Conservation (phyloP, 1,140 invertebrate species). For the Drosophila takahashii region DNA sequence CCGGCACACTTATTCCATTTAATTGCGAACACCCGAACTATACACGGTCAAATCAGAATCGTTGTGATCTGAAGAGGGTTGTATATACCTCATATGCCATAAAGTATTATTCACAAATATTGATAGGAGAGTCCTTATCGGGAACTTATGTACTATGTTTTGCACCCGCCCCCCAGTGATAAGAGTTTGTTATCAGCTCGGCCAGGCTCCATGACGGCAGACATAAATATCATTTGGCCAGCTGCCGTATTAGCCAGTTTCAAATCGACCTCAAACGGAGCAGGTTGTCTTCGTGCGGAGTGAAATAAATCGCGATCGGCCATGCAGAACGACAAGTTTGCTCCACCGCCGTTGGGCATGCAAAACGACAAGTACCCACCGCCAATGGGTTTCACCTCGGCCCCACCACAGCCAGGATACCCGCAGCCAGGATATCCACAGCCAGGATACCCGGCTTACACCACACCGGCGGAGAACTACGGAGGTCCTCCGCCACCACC, state of each 20-base stretch:
- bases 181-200: constrained; percentile 11
- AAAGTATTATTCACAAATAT: constrained; percentile 1
- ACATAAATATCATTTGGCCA: constrained; percentile 19
- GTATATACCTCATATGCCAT: background rate
- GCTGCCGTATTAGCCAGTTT: constrained; percentile 16
- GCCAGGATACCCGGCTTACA: constrained; percentile 24
- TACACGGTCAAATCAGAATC: background rate
- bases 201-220: background rate
- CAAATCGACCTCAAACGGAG: constrained; percentile 10
- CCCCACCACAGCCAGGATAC: constrained; percentile 35
- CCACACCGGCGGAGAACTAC: constrained; percentile 34
- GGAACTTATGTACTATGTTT: background rate
- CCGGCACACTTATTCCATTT: background rate
- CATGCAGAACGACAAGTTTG: constrained; percentile 40
- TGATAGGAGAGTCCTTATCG: constrained; percentile 30
- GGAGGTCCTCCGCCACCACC: constrained; percentile 10
- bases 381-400: background rate
- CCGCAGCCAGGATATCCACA: constrained; percentile 12
- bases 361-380: constrained; percentile 30
- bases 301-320: background rate
- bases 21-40: background rate
- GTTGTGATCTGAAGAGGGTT: background rate
- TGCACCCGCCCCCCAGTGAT: constrained; percentile 1
- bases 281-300: background rate
- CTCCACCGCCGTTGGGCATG: constrained; percentile 14